Percentiles rank a stretch among this genome's conserved stretches.
phyloP scores from a whole-genome alignment of 2,113 vertebrate genomes.

The Spilogale gracilis region DNA sequence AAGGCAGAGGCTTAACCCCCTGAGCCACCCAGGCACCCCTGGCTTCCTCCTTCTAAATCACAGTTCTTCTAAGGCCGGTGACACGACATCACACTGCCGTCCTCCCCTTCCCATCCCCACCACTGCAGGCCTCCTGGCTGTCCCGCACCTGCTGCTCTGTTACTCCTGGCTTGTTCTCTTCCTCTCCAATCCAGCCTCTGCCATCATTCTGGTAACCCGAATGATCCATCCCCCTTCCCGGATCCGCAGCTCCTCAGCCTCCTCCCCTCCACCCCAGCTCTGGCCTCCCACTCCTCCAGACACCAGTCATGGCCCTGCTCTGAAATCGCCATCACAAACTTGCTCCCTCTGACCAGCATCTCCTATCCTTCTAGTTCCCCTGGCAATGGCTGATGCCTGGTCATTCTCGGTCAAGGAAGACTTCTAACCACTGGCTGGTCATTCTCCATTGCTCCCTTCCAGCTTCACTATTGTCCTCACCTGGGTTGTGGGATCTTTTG shows the following conservation, averaged over 20 bases:
- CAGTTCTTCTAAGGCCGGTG: background rate
- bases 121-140: background rate
- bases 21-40: background rate
- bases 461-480: background rate
- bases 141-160: fast-evolving
- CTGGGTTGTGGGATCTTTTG: background rate
- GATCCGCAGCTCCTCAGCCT: background rate
- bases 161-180: fast-evolving
- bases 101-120: fast-evolving
- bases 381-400: fast-evolving
- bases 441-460: background rate
- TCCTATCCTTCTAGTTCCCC: background rate
- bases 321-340: fast-evolving
- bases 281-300: background rate
- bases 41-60: background rate
- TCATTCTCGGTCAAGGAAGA: background rate
- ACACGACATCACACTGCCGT: fast-evolving
- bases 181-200: background rate
- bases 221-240: background rate
- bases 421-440: background rate
- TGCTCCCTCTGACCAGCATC: background rate
- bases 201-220: background rate
- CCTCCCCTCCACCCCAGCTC: background rate
- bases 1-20: no score
- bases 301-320: fast-evolving